These are phyloP conservation scores for Zygogramma bicolorata DNA, from an alignment of 2,888 invertebrate genomes.

Conservation along the genomic window DNA sequence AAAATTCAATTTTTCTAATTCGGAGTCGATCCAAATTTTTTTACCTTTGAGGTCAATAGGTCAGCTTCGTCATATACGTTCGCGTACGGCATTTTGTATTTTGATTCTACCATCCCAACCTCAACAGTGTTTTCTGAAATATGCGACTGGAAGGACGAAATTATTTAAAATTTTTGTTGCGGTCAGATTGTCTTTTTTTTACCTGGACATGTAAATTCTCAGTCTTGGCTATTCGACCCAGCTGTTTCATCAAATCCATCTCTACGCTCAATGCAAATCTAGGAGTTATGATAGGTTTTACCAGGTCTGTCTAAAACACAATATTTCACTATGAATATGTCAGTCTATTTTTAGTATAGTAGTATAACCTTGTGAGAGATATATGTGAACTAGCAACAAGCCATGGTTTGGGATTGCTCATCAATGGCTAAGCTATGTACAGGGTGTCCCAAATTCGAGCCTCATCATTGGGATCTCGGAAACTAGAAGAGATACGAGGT, in stretches of 20 bases:
- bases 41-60: slow-evolving; percentile 81
- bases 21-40: too few species aligned
- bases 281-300: slow-evolving; percentile 86
- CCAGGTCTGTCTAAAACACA: slow-evolving; percentile 74
- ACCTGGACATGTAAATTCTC: slow-evolving; percentile 83
- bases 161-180: neutral
- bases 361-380: too few species aligned
- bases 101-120: slow-evolving; percentile 73
- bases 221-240: slow-evolving; percentile 77
- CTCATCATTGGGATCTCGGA: too few species aligned
- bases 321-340: neutral
- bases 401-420: too few species aligned
- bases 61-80: slow-evolving; percentile 81
- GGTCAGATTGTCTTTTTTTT: slow-evolving; percentile 31
- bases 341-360: too few species aligned
- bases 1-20: neutral
- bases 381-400: too few species aligned
- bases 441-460: too few species aligned
- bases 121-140: slow-evolving; percentile 86
- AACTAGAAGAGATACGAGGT: too few species aligned
- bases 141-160: slow-evolving; percentile 76
- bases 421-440: too few species aligned
- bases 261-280: slow-evolving; percentile 87
- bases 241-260: slow-evolving; percentile 74
- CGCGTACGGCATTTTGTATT: slow-evolving; percentile 75